Base-by-base conservation (phyloP, 2,113 vertebrate species). In the Chaetura pelagica region DNA sequence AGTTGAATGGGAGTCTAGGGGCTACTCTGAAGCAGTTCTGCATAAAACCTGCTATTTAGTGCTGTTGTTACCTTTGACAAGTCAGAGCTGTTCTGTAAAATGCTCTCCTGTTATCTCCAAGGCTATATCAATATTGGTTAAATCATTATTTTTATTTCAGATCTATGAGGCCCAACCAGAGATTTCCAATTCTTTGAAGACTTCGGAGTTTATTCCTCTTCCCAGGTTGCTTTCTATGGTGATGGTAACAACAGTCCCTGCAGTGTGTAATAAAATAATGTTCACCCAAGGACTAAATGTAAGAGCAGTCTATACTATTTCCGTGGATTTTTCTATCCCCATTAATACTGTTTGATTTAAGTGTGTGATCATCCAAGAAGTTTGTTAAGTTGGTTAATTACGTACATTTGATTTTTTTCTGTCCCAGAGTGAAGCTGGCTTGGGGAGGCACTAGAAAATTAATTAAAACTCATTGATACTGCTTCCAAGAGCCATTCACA, bases 101-200 rank as follows among this genome's bases (percentile, higher is more conserved):
- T 35, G 22, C 29, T 49, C 7, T 23, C 12, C 42, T 67, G 35
- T 29, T 42, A 8, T 21, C 14, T 68, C 24, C 5, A 29, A 15
- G 24, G 2, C 32, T 82, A 2, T 44, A 59, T 67, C 17, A 13
- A 0, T 71, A 20, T 66, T 68, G 29, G 64, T 87, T 64, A 34
- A 48, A 42, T 26, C 88, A 6, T 61, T 89, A 11, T 92, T 85
- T 94, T 55, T 73, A 24, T 94, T 95, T n/a, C 90, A 99, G 99
- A 99, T 99, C 91, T 99, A 99, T 4, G 98, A 99, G 52, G 98
- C 98, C 58, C 99, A 99, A 93, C 99, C 99, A 32, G 99, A 99
- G 46, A 89, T 99, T 75, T 99, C 98, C 74, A 96, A 49, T 54
- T 97, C 98, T 17, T 99, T 99, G 91, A 98, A 98, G 84, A 98